Base-by-base conservation (phyloP, 2,113 vertebrate genomes). In the Rhadina sibilatrix region DNA sequence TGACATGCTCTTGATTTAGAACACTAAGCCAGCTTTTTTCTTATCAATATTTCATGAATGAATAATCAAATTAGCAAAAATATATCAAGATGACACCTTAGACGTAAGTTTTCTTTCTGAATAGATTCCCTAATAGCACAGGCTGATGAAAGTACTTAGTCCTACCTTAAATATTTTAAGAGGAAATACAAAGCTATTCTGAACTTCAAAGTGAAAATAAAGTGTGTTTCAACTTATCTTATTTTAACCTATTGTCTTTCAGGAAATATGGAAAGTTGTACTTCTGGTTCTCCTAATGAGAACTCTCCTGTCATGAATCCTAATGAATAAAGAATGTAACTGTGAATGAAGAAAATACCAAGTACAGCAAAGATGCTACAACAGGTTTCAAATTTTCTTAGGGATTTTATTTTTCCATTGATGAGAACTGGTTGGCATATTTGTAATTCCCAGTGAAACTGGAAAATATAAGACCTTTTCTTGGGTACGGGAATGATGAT, bases 171-270 rank as follows among this genome's bases (percentile, higher is more conserved):
- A 33, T 52, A 44, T 57, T 61, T 71, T 84, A 83, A 75, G 50
- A 77, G 31, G 35, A 86, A 87, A 77, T 38, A 47, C 30, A 88
- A 54, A 94, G 30, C 61, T 77, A n/a, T 59, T 42, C 33, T 81
- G 40, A 93, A 80, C 21, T 54, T 88, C 16, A 52, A 46, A 79
- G 21, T 81, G 60, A 75, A 92, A 79, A 93, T 61, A 31, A 91
- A 76, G 9, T 53, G 49, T 40, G 21, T 69, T 38, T 38, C 65
- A 31, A 74, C 56, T 83, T 87, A 11, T 83, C 65, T 75, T 60
- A 68, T 57, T 94, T 95, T 87, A 87, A 83, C 10, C 17, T 47
- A 12, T 30, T 98, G 20, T 97, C 56, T 98, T 98, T 97, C 97
- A 98, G 98, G 90, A 96, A 90, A 95, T 44, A 47, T 89, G 72